Evolutionary conservation across 1,140 invertebrate species (phyloP).

Genomic region (Scylla paramamosain): DNA sequence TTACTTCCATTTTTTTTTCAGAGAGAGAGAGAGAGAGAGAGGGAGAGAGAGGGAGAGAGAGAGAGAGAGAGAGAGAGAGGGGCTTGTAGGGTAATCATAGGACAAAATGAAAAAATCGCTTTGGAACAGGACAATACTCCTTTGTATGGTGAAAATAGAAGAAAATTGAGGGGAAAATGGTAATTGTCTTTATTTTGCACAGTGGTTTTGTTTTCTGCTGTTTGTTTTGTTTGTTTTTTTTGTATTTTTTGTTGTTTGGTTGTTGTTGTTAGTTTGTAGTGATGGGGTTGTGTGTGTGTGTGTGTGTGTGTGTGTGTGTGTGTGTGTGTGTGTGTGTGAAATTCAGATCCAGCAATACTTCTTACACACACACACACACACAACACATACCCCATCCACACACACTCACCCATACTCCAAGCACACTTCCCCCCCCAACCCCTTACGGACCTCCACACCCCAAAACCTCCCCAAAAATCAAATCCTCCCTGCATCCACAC

Average conservation of each 20-base stretch:
- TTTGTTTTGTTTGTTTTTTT: background rate
- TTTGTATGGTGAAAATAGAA: background rate
- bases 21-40: background rate
- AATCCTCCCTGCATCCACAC: too few relatives aligned
- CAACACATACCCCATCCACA: background rate
- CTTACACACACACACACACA: slow-evolving; percentile 29
- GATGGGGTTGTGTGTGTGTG: slow-evolving; percentile 45
- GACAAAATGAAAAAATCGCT: background rate
- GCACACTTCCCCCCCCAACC: background rate
- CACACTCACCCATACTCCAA: background rate
- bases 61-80: background rate
- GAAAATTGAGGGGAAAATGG: background rate
- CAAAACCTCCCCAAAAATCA: too few relatives aligned
- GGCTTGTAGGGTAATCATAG: background rate
- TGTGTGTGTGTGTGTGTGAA: slow-evolving; percentile 47
- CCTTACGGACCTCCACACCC: too few relatives aligned
- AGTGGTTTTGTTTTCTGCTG: background rate
- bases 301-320: slow-evolving; percentile 53
- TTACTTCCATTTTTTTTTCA: background rate
- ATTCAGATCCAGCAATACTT: background rate
- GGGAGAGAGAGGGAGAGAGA: background rate
- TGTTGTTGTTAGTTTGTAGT: background rate
- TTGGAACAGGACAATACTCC: background rate
- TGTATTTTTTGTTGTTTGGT: background rate
- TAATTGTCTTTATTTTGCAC: background rate